phyloP scores from a whole-genome alignment of 2,888 invertebrate species.

The Taenaris catops region DNA sequence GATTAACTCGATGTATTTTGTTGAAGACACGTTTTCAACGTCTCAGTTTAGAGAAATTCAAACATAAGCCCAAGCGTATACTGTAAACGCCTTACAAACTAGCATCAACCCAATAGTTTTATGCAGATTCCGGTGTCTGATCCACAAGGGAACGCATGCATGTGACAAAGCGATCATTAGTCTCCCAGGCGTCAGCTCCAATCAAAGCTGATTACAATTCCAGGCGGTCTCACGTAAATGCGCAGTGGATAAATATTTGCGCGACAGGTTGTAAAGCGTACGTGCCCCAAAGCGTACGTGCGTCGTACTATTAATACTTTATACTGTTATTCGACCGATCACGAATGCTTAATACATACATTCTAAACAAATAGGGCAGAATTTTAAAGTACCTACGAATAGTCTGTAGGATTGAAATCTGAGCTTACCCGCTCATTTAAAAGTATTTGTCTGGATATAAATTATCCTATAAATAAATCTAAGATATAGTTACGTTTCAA shows the following conservation, averaged over 20 bases:
- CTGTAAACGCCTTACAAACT: too few species aligned
- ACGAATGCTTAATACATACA: constrained; percentile 21
- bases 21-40: too few species aligned
- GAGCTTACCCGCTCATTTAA: too few species aligned
- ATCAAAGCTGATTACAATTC: constrained; percentile 74
- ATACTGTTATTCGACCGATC: constrained; percentile 61
- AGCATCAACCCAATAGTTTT: constrained; percentile 2
- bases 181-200: constrained; percentile 34
- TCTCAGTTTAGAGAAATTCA: too few species aligned
- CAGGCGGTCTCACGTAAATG: constrained; percentile 67
- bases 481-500: too few species aligned
- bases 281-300: constrained; percentile 40
- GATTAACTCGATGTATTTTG: too few species aligned
- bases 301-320: constrained; percentile 45
- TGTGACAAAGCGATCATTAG: constrained; percentile 29
- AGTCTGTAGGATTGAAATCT: too few species aligned
- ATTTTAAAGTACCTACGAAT: too few species aligned
- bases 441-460: too few species aligned
- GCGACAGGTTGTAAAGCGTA: constrained; percentile 69
- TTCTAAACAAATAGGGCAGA: constrained; percentile 19
- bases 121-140: constrained; percentile 1
- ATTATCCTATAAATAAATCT: too few species aligned
- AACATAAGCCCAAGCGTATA: too few species aligned
- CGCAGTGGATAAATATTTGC: constrained; percentile 75
- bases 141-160: constrained; percentile 1